These are phyloP conservation scores for Cheilosia urbana DNA, from an alignment of 2,888 invertebrate genomes.

Conservation along the genomic window DNA sequence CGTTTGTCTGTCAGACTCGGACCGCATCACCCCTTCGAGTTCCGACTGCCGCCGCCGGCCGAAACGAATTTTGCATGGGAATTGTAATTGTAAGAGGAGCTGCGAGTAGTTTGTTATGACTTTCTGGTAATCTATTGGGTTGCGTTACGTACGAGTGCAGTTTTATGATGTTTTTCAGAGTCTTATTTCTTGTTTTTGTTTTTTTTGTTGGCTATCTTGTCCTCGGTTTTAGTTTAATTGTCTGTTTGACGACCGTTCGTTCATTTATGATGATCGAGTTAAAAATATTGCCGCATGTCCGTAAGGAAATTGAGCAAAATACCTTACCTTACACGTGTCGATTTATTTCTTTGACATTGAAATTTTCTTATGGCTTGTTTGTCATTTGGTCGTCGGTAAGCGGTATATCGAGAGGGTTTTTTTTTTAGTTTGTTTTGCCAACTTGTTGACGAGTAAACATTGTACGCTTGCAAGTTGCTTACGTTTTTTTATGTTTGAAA, in stretches of 20 bases:
- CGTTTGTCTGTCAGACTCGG: constrained; percentile 34
- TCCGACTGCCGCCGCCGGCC: too few relatives aligned
- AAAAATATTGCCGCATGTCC: constrained; percentile 18
- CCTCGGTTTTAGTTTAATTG: constrained; percentile 51
- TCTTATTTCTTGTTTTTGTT: constrained; percentile 23
- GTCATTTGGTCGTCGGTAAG: background rate
- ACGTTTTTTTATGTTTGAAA: too few relatives aligned
- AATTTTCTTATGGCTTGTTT: background rate
- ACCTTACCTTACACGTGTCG: constrained; percentile 14
- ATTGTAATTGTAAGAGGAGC: constrained; percentile 65
- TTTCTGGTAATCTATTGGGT: constrained; percentile 67
- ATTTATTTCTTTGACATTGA: constrained; percentile 10
- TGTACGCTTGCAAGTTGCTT: too few relatives aligned
- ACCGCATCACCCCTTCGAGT: constrained; percentile 15
- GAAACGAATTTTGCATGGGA: constrained; percentile 65
- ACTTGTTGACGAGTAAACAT: too few relatives aligned
- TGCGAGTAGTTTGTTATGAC: constrained; percentile 57
- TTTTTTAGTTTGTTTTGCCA: background rate
- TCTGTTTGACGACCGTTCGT: constrained; percentile 56
- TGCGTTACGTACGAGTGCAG: constrained; percentile 54
- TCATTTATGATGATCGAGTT: constrained; percentile 59
- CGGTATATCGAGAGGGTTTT: background rate
- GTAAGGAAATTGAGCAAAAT: background rate
- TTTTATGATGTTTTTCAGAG: constrained; percentile 62
- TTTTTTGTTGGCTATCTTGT: background rate